Evolutionary conservation across 2,797 vertebrate genomes (phyloP), one percentile per base, ranked within the genome.

Genomic region (Takifugu rubripes): DNA sequence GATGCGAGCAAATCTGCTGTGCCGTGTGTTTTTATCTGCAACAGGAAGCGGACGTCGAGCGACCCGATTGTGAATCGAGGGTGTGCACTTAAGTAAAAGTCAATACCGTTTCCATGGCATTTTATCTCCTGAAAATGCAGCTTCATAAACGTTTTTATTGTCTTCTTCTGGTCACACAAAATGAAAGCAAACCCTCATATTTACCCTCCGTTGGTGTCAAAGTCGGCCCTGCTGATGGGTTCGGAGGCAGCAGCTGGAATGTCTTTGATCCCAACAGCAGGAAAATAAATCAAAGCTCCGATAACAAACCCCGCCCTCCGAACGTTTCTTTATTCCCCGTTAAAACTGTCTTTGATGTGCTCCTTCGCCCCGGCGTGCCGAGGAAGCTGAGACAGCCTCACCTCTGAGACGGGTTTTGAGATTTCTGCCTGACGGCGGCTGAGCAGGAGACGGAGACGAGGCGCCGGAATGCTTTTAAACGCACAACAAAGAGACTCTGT

Each of bases 401-500:
- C 56, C 25, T 25, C 24, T 54, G 51, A 61, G 59, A 66, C 60
- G 25, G 75, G 59, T n/a, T 54, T 25, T 25, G 25, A 11, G 25
- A 25, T 27, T 5, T 50, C 21, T 24, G 46, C 25, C 24, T 17
- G 10, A 9, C 45, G 9, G 45, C 33, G 33, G 33, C 36, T 2
- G 36, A 33, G 31, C 31, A 0, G 31, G 31, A 10, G 31, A 10
- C 7, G 31, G 31, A 5, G 36, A 40, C 36, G 36, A 14, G 36
- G 36, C 36, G 48, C 59, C 49, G 64, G 56, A 69, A 68, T 33
- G 49, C 59, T 75, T 25, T 80, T 74, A 72, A 78, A 66, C 44
- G 0, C 11, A 60, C 66, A 78, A 80, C 72, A 82, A 81, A 78
- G 68, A 79, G 68, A 71, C 53, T 49, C 62, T 61, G 53, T 61